These are phyloP conservation scores for Eudorcas thomsonii DNA, from an alignment of 2,113 vertebrate species.

Conservation along the genomic window DNA sequence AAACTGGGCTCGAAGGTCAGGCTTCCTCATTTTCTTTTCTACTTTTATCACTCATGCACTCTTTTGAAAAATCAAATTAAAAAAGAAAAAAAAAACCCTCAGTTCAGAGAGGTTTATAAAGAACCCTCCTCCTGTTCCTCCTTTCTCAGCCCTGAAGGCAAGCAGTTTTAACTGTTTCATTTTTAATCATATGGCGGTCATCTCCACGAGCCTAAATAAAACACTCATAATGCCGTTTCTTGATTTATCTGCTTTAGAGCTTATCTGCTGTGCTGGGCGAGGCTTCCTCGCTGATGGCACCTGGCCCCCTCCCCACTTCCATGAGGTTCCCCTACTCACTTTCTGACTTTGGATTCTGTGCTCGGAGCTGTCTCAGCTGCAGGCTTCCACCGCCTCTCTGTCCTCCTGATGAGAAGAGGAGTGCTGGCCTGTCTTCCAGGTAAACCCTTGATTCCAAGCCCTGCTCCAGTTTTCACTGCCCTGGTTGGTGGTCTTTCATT, in stretches of 20 bases:
- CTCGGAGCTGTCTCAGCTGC: neutral
- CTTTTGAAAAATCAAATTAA: neutral
- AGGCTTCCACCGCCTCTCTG: neutral
- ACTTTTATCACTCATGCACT: neutral
- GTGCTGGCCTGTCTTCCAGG: neutral
- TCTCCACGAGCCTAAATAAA: neutral
- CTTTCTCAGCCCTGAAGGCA: neutral
- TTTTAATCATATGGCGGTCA: accelerated
- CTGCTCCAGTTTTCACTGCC: neutral
- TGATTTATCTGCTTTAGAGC: neutral
- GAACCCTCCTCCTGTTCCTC: neutral
- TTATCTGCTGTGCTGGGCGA: neutral
- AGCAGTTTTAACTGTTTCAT: neutral
- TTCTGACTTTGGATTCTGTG: neutral
- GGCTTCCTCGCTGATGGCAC: neutral
- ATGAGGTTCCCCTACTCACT: neutral
- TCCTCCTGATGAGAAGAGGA: neutral
- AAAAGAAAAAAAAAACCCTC: neutral
- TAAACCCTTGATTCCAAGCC: neutral
- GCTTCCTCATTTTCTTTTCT: neutral
- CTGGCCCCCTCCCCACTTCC: neutral
- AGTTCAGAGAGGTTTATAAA: neutral
- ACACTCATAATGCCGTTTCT: neutral
- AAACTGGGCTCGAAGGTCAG: accelerated
- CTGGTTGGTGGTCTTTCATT: too few species aligned